Evolutionary conservation across 2,888 invertebrate genomes (phyloP).

Genomic region (Agriopis leucophaearia): DNA sequence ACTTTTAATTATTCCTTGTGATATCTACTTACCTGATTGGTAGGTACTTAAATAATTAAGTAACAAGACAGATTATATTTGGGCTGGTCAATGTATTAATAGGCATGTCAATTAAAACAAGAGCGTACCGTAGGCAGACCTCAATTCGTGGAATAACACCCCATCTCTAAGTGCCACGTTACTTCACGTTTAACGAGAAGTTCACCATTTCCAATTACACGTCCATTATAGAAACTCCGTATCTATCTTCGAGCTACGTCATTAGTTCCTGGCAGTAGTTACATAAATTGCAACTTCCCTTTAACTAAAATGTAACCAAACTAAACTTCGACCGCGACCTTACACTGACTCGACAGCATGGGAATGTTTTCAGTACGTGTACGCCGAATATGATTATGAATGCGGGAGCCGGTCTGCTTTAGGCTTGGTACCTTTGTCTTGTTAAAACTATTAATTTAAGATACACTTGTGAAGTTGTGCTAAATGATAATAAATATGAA

Average conservation of each 20-base stretch:
- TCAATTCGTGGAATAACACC: background rate
- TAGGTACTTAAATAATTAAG: background rate
- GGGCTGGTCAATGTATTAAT: no score
- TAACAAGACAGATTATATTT: background rate
- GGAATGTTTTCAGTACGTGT: slow-evolving; percentile 6
- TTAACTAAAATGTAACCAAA: slow-evolving; percentile 38
- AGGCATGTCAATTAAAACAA: background rate
- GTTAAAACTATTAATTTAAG: no score
- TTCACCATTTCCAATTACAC: slow-evolving; percentile 30
- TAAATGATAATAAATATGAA: no score
- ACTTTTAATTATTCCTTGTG: background rate
- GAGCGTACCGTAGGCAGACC: background rate
- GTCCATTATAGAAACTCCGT: slow-evolving; percentile 23
- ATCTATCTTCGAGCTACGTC: slow-evolving; percentile 33
- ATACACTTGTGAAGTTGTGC: no score
- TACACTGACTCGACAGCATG: slow-evolving; percentile 13
- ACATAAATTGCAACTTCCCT: slow-evolving; percentile 37
- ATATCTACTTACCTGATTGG: background rate
- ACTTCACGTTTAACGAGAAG: slow-evolving; percentile 9
- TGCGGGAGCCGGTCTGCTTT: no score
- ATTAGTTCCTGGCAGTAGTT: slow-evolving; percentile 39
- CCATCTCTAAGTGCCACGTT: background rate
- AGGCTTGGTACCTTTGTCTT: no score
- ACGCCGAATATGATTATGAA: background rate
- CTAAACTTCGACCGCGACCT: slow-evolving; percentile 32